Evolutionary conservation across 2,797 vertebrate genomes (phyloP).

Genomic region (Semotilus atromaculatus): DNA sequence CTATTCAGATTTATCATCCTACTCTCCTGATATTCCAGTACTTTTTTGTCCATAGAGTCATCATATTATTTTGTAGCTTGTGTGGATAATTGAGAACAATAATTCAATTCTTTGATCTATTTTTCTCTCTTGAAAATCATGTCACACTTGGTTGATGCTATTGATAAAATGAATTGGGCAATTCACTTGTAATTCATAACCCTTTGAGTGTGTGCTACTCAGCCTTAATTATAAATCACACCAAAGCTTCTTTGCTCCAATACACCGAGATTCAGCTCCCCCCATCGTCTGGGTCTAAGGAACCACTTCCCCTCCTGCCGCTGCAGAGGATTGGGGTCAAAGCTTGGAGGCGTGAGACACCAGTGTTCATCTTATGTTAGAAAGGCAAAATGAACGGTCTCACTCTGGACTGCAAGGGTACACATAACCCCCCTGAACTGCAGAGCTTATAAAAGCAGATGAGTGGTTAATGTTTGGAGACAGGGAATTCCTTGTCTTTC

Average conservation of each 20-base stretch:
- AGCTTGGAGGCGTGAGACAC: background rate
- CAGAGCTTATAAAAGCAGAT: conserved; percentile 19
- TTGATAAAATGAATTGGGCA: conserved; percentile 62
- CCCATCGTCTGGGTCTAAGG: conserved; percentile 58
- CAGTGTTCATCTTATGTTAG: conserved; percentile 19
- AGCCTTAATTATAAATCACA: conserved; percentile 67
- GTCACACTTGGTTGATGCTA: conserved; percentile 73
- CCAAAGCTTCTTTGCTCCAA: conserved; percentile 43
- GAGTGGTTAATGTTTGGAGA: background rate
- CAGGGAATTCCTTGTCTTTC: conserved; percentile 14
- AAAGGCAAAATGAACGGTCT: conserved; percentile 31
- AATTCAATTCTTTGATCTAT: conserved; percentile 77
- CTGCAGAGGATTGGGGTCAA: conserved; percentile 33
- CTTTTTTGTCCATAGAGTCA: conserved; percentile 68
- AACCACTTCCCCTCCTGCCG: background rate
- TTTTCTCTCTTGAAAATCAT: conserved; percentile 73
- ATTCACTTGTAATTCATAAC: conserved; percentile 49
- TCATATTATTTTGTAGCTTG: conserved; percentile 74
- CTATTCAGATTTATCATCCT: conserved; percentile 39
- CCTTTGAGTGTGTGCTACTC: conserved; percentile 54
- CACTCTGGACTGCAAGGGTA: background rate
- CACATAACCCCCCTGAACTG: background rate
- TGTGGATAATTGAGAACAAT: conserved; percentile 79
- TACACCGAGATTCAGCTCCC: conserved; percentile 62
- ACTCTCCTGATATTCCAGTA: conserved; percentile 66